Evolutionary conservation across 2,888 invertebrate genomes (phyloP).

Genomic region (Ormyrus thymus): DNA sequence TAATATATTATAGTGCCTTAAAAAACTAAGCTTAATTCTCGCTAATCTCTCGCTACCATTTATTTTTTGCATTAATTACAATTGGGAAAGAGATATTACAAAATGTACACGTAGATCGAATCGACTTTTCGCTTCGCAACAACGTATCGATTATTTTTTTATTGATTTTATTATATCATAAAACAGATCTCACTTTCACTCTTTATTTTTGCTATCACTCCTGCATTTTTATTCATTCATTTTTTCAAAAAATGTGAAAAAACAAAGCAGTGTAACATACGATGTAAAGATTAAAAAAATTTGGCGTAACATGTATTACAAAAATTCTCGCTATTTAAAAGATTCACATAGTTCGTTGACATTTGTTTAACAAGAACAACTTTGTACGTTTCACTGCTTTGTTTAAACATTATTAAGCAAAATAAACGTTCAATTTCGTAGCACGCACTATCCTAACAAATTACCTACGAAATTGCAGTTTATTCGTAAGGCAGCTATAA

Average conservation of each 20-base stretch:
- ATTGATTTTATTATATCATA: slow-evolving; percentile 49
- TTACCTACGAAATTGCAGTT: slow-evolving; percentile 48
- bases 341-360: slow-evolving; percentile 23
- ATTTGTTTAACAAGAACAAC: slow-evolving; percentile 37
- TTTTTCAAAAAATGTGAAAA: slow-evolving; percentile 40
- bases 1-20: slow-evolving; percentile 71
- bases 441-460: slow-evolving; percentile 24
- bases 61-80: slow-evolving; percentile 69
- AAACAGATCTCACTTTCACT: slow-evolving; percentile 55
- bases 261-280: slow-evolving; percentile 56
- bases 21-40: slow-evolving; percentile 66
- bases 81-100: slow-evolving; percentile 70
- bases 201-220: slow-evolving; percentile 52
- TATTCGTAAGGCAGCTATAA: slow-evolving; percentile 52
- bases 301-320: slow-evolving; percentile 5
- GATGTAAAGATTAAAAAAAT: slow-evolving; percentile 32
- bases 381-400: slow-evolving; percentile 52
- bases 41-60: slow-evolving; percentile 62
- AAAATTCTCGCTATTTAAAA: slow-evolving; percentile 30
- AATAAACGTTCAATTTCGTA: slow-evolving; percentile 35
- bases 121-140: slow-evolving; percentile 61
- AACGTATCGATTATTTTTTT: slow-evolving; percentile 50
- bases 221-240: slow-evolving; percentile 43
- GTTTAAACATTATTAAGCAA: slow-evolving; percentile 40
- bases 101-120: slow-evolving; percentile 72